phyloP scores from a whole-genome alignment of 2,888 invertebrate species.

The Lasioglossum malachurum region DNA sequence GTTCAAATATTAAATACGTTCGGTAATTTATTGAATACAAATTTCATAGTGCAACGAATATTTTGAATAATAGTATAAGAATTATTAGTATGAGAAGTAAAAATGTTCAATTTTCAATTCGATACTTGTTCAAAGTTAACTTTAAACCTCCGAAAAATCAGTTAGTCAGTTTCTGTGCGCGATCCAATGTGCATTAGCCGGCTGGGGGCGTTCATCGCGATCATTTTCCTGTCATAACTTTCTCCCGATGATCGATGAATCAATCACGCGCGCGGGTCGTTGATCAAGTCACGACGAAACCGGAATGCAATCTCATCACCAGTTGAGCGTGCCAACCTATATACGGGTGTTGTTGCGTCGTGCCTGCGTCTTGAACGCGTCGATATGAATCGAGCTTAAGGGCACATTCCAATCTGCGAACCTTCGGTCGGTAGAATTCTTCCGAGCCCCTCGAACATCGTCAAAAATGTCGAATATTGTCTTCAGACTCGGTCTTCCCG shows the following conservation, averaged over 20 bases:
- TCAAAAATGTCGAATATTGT: too few relatives aligned
- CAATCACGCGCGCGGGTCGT: background rate
- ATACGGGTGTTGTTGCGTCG: background rate
- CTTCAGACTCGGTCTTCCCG: too few relatives aligned
- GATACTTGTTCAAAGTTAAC: background rate
- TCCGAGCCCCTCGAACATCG: background rate
- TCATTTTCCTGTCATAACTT: conserved; percentile 1
- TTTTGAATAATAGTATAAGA: too few relatives aligned
- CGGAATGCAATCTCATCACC: background rate
- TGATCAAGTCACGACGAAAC: background rate
- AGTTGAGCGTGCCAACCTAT: background rate
- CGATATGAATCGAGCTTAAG: background rate
- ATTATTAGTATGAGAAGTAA: too few relatives aligned
- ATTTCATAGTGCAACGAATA: too few relatives aligned
- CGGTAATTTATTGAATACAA: too few relatives aligned
- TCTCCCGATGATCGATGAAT: conserved; percentile 1
- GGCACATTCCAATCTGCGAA: background rate
- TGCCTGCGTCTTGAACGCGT: background rate
- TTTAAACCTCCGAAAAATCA: background rate
- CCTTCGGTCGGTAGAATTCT: background rate
- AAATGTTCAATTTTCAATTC: background rate
- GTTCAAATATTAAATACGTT: too few relatives aligned
- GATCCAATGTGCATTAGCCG: background rate
- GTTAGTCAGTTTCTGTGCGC: background rate
- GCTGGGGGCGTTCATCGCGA: background rate